Conservation (phyloP, 1,140 invertebrate genomes). For the Drosophila virilis region DNA sequence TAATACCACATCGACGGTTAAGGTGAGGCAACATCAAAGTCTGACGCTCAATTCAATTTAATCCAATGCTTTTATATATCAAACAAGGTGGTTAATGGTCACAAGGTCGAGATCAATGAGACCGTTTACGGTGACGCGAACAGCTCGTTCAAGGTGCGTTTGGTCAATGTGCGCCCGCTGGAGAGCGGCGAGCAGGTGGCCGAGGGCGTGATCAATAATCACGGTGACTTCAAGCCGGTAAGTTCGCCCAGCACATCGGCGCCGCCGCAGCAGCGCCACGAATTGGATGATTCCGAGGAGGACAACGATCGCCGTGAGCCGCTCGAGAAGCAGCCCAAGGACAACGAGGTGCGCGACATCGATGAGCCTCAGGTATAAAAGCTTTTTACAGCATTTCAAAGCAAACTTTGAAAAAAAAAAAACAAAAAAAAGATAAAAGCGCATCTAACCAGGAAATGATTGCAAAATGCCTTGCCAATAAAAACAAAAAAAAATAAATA, state of each 20-base stretch:
- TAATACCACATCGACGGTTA: constrained; percentile 76
- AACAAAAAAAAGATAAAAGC: constrained; percentile 3
- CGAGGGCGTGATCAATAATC: constrained; percentile 51
- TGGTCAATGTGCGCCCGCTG: constrained; percentile 77
- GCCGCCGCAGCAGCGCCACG: constrained; percentile 30
- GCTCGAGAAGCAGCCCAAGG: constrained; percentile 60
- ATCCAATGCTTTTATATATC: no score
- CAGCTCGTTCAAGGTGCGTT: constrained; percentile 74
- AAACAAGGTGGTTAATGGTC: constrained; percentile 74
- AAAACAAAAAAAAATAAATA: background rate
- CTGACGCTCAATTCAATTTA: background rate
- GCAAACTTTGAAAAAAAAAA: constrained; percentile 10
- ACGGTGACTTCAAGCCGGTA: constrained; percentile 30
- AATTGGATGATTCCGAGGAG: constrained; percentile 55
- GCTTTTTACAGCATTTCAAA: constrained; percentile 18
- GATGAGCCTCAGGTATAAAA: constrained; percentile 68
- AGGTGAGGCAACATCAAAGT: constrained; percentile 50
- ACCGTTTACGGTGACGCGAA: constrained; percentile 73
- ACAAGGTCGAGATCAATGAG: constrained; percentile 80
- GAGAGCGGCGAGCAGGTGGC: constrained; percentile 70
- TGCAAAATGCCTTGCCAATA: constrained; percentile 47
- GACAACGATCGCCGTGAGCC: constrained; percentile 53
- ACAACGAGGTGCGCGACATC: constrained; percentile 69
- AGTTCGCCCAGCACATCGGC: constrained; percentile 47
- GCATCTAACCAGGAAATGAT: constrained; percentile 55